Evolutionary conservation across 2,113 vertebrate species (phyloP).

Genomic region (Cochlearius cochlearius): DNA sequence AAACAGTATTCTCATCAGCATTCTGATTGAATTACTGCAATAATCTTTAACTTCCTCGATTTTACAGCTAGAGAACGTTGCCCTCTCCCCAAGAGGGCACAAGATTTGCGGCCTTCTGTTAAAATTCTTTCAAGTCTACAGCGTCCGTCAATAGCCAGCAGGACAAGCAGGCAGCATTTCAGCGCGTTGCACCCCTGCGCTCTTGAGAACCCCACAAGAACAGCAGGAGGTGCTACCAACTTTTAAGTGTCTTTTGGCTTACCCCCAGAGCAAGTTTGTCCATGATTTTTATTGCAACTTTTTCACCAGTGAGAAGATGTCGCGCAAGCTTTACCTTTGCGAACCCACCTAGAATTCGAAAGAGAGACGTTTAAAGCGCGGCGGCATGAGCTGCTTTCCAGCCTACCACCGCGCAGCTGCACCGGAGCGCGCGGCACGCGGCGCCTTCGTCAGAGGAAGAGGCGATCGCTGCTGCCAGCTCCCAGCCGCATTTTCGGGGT

Average conservation of each 20-base stretch:
- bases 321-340: constrained; percentile 92
- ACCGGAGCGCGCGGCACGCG: accelerated
- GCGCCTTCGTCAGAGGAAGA: background rate
- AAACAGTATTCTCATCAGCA: background rate
- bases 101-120: background rate
- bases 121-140: background rate
- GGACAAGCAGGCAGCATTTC: accelerated
- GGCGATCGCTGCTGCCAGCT: background rate
- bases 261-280: constrained; percentile 92
- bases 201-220: background rate
- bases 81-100: background rate
- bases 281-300: constrained; percentile 96
- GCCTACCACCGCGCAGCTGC: accelerated
- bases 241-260: background rate
- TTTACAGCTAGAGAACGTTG: background rate
- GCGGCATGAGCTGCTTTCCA: background rate
- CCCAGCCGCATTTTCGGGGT: background rate
- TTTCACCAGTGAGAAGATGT: constrained; percentile 89
- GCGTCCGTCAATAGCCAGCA: background rate
- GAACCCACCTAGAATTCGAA: constrained; percentile 84
- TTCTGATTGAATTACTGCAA: accelerated
- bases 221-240: background rate
- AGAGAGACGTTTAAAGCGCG: background rate
- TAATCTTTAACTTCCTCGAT: background rate
- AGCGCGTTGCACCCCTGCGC: accelerated